These are phyloP conservation scores for Larimichthys crocea DNA, from an alignment of 2,113 vertebrate species.

Conservation along the genomic window DNA sequence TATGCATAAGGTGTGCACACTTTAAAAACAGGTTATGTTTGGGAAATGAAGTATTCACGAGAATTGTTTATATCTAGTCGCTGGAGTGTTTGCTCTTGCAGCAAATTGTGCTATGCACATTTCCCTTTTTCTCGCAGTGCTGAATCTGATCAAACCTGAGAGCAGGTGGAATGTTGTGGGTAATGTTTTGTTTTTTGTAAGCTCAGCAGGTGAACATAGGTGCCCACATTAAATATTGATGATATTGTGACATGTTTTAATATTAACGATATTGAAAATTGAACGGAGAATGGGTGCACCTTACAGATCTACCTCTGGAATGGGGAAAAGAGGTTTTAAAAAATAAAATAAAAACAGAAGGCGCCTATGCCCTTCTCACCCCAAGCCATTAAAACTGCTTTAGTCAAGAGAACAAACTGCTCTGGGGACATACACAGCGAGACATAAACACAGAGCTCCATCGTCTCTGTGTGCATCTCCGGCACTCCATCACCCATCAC, in stretches of 20 bases:
- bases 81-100: neutral
- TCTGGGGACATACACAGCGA: constrained; percentile 27
- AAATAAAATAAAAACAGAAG: neutral
- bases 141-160: neutral
- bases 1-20: too few relatives aligned
- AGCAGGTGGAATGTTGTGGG: neutral
- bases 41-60: neutral
- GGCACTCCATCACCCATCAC: constrained; percentile 59
- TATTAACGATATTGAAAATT: constrained; percentile 43
- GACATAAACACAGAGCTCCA: constrained; percentile 46
- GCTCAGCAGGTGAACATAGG: constrained; percentile 19
- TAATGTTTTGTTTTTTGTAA: neutral
- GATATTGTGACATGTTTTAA: constrained; percentile 42
- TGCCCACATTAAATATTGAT: constrained; percentile 49
- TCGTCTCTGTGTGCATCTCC: constrained; percentile 22
- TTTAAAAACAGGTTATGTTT: neutral
- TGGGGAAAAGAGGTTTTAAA: neutral
- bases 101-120: neutral
- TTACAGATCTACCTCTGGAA: neutral
- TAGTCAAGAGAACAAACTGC: constrained; percentile 48
- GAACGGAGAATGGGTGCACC: constrained; percentile 12
- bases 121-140: neutral
- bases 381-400: constrained; percentile 31
- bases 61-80: neutral
- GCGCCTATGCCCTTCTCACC: constrained; percentile 27